These are phyloP conservation scores for Drosophila emarginata DNA, from an alignment of 2,888 invertebrate genomes.

Conservation along the genomic window DNA sequence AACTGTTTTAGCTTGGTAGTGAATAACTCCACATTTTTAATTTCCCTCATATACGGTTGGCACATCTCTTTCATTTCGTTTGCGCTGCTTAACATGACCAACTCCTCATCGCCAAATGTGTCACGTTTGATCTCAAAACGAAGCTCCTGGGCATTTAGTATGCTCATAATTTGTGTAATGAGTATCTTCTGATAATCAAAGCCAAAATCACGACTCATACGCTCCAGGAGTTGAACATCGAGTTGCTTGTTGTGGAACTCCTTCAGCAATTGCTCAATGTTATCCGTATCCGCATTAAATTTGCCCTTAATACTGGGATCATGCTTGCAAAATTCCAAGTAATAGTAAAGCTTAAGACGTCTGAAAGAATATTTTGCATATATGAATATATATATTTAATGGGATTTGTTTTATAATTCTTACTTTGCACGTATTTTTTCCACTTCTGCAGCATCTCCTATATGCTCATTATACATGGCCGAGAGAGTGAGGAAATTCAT, in stretches of 20 bases:
- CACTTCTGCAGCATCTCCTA: conserved; percentile 69
- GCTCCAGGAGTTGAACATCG: conserved; percentile 78
- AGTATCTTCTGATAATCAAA: conserved; percentile 81
- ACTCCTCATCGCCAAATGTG: conserved; percentile 80
- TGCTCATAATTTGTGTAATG: conserved; percentile 79
- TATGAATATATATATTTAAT: not conserved
- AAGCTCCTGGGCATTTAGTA: conserved; percentile 78
- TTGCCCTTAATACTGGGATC: conserved; percentile 78
- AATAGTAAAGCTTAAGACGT: conserved; percentile 81
- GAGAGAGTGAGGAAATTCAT: conserved; percentile 80
- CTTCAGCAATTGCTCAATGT: conserved; percentile 78
- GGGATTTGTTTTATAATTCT: not conserved
- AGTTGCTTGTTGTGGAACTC: conserved; percentile 79
- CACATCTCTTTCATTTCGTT: conserved; percentile 76
- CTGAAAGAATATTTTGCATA: conserved; percentile 47
- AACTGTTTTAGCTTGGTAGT: conserved; percentile 76
- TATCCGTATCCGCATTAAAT: conserved; percentile 79
- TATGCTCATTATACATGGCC: conserved; percentile 80
- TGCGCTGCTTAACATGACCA: conserved; percentile 75
- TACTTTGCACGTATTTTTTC: conserved; percentile 75
- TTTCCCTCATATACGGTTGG: conserved; percentile 80
- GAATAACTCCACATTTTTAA: conserved; percentile 78
- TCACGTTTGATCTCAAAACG: conserved; percentile 79
- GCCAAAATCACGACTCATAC: conserved; percentile 80
- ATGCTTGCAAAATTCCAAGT: conserved; percentile 80